Conservation (phyloP, 2,797 vertebrate genomes). For the Artibeus lituratus region DNA sequence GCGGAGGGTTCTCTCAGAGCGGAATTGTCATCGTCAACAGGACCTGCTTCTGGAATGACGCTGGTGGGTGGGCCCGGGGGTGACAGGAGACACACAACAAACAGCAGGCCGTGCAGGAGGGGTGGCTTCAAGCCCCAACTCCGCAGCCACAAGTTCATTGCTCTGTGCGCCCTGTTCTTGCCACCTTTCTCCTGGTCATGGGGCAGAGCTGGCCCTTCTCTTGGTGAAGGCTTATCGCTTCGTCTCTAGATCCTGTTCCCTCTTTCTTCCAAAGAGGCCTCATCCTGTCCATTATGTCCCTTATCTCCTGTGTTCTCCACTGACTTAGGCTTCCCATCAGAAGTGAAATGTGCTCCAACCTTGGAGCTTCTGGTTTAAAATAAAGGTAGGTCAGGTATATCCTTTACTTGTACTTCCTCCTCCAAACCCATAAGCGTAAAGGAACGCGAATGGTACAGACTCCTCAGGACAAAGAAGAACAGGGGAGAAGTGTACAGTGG, state of each 20-base stretch:
- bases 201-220: neutral
- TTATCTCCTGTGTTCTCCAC: neutral
- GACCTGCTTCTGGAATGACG: neutral
- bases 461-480: neutral
- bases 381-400: neutral
- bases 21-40: neutral
- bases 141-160: rapidly evolving
- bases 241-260: neutral
- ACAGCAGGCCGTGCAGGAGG: rapidly evolving
- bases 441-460: neutral
- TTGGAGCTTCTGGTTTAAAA: neutral
- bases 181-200: neutral
- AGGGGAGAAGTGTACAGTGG: neutral
- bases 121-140: neutral
- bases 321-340: neutral
- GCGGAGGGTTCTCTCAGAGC: neutral
- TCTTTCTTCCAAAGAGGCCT: neutral
- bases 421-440: neutral
- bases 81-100: neutral
- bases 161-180: neutral
- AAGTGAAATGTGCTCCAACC: neutral
- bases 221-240: neutral
- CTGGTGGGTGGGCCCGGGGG: too few species aligned
- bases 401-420: neutral
- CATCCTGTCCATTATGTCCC: neutral